Evolutionary conservation across 2,113 vertebrate genomes (phyloP).

Genomic region (Seriola aureovittata): DNA sequence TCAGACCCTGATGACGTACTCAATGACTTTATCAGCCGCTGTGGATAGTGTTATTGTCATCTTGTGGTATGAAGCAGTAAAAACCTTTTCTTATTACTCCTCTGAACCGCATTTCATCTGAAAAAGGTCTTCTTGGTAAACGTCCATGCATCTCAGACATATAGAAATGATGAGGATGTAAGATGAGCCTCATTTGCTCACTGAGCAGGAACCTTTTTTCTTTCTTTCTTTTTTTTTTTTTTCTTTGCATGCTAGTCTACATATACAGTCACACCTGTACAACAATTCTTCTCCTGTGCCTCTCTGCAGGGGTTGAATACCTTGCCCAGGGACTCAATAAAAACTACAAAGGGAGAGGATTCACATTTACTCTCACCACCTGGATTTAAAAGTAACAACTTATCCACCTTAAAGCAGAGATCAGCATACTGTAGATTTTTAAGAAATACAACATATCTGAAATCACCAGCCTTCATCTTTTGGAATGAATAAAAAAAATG

Average conservation of each 20-base stretch:
- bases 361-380: not conserved
- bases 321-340: slow-evolving; percentile 21
- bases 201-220: not conserved
- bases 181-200: not conserved
- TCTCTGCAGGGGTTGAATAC: slow-evolving; percentile 4
- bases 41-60: slow-evolving; percentile 3
- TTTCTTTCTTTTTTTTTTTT: not conserved
- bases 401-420: not conserved
- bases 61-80: not conserved
- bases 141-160: not conserved
- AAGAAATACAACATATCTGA: too few relatives aligned
- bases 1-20: slow-evolving; percentile 5
- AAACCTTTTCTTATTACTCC: not conserved
- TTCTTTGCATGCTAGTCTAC: too few relatives aligned
- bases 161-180: not conserved
- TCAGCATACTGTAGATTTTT: not conserved
- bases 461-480: too few relatives aligned
- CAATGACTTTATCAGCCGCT: not conserved
- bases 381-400: not conserved
- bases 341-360: not conserved
- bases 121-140: not conserved
- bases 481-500: too few relatives aligned
- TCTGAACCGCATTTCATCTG: not conserved
- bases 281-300: slow-evolving; percentile 32
- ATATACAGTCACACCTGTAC: not conserved